Conservation (phyloP, 2,113 vertebrate genomes). For the Phrynocephalus versicolor region DNA sequence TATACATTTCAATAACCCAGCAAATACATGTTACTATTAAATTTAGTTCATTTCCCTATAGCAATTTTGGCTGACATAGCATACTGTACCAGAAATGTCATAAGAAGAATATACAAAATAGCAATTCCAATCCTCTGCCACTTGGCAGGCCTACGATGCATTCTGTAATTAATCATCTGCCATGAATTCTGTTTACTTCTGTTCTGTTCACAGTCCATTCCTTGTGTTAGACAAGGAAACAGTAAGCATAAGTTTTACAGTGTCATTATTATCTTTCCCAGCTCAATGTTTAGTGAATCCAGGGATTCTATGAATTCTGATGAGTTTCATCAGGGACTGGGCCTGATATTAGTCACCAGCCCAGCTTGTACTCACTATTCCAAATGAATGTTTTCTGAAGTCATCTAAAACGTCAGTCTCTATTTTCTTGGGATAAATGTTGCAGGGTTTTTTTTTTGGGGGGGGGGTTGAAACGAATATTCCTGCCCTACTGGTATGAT, state of each 20-base stretch:
- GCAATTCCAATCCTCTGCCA: slow-evolving; percentile 14
- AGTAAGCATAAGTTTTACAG: slow-evolving; percentile 18
- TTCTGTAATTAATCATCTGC: slow-evolving; percentile 22
- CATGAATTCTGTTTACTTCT: slow-evolving; percentile 25
- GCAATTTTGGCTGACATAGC: slow-evolving; percentile 4
- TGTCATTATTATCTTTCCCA: slow-evolving; percentile 16
- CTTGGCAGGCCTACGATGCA: slow-evolving; percentile 11
- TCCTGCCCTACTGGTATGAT: not conserved
- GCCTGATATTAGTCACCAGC: not conserved
- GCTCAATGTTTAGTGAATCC: slow-evolving; percentile 8
- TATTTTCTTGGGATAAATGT: not conserved
- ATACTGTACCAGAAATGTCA: slow-evolving; percentile 12
- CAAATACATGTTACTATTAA: slow-evolving; percentile 21
- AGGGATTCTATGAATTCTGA: slow-evolving; percentile 22
- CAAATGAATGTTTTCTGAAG: slow-evolving; percentile 12
- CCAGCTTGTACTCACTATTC: not conserved
- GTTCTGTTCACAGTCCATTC: not conserved
- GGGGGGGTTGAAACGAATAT: not conserved
- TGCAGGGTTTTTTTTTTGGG: not conserved
- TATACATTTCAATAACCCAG: slow-evolving; percentile 18
- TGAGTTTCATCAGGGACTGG: not conserved
- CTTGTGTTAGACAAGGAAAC: slow-evolving; percentile 20
- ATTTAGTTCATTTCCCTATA: not conserved
- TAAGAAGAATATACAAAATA: slow-evolving; percentile 23
- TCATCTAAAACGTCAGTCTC: not conserved